Evolutionary conservation across 2,797 vertebrate genomes (phyloP).

Genomic region (Malacoctenus gilli): DNA sequence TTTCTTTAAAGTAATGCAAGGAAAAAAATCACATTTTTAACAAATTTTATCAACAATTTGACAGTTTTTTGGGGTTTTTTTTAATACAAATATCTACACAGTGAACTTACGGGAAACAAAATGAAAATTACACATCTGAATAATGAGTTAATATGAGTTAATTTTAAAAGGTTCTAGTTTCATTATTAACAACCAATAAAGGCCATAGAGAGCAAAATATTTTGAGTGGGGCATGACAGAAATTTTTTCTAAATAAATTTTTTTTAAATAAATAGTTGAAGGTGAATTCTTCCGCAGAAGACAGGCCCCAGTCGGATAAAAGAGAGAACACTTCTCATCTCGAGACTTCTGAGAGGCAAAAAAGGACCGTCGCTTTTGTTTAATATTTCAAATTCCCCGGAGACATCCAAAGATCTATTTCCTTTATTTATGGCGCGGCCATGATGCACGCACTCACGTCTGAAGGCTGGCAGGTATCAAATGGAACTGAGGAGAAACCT

Average conservation of each 20-base stretch:
- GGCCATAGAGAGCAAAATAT: too few relatives aligned
- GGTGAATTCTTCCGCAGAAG: too few relatives aligned
- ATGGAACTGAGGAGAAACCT: constrained; percentile 1
- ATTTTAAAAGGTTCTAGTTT: too few relatives aligned
- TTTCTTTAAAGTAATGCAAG: constrained; percentile 16
- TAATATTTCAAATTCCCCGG: constrained; percentile 10
- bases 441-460: neutral
- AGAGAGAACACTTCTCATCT: neutral
- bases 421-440: neutral
- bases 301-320: neutral
- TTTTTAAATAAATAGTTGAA: too few relatives aligned
- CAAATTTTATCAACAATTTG: neutral
- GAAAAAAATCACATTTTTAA: neutral
- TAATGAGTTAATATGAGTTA: too few relatives aligned
- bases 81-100: neutral
- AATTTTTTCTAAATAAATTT: too few relatives aligned
- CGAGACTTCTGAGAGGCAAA: neutral
- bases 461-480: neutral
- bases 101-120: too few relatives aligned
- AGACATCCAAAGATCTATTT: constrained; percentile 1
- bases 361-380: constrained; percentile 15
- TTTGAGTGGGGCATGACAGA: too few relatives aligned
- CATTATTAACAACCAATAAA: too few relatives aligned
- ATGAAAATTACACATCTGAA: too few relatives aligned
- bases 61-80: neutral